Base-by-base conservation (phyloP, 2,888 invertebrate species). In the Ametastegia equiseti region DNA sequence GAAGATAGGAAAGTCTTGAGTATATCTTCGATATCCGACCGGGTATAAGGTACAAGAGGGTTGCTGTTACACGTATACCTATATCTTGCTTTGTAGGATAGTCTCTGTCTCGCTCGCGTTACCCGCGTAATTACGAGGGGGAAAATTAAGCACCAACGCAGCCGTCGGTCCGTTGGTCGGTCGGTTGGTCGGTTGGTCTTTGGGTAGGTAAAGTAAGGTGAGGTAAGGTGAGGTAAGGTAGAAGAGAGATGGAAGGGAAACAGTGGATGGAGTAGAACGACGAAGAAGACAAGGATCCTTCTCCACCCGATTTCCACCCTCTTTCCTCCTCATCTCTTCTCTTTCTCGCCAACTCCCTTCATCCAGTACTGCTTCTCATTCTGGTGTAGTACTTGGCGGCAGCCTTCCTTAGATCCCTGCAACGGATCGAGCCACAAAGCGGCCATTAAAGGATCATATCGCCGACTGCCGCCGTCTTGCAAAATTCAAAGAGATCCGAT, bases 141-240 rank as follows among this genome's bases (percentile, higher is more conserved):
- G 91, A 89, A 92, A 92, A 92, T 92, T 92, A 92, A 92, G 92
- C 91, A 91, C 91, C 91, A 88, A 90, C 90, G 89, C 92, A 92
- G 91, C 91, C 91, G 89, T 86, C 85, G 89, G 89, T 89, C 89
- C 86, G 87, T 88, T 85, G 86, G 87, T 86, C 86, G 60, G 89
- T 86, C 85, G 89, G 89, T 86, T 85, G 89, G 89, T 89, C 88
- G 86, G 87, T 88, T 85, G 86, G 87, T 86, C 86, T 60, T 78
- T 36, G 19, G 60, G 60, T 78, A 60, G 77, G 77, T 78, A 60
- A 78, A 47, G 77, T 78, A 60, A 78, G 60, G 42, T 54, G 27
- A 57, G 57, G 57, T 60, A 45, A 60, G 60, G 77, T 36, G 39
- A 77, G 57, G 42, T 23, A 9, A 42, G 42, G 33, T 27, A 50